Base-by-base conservation (phyloP, 2,888 invertebrate genomes). In the Pterobdella sp. region DNA sequence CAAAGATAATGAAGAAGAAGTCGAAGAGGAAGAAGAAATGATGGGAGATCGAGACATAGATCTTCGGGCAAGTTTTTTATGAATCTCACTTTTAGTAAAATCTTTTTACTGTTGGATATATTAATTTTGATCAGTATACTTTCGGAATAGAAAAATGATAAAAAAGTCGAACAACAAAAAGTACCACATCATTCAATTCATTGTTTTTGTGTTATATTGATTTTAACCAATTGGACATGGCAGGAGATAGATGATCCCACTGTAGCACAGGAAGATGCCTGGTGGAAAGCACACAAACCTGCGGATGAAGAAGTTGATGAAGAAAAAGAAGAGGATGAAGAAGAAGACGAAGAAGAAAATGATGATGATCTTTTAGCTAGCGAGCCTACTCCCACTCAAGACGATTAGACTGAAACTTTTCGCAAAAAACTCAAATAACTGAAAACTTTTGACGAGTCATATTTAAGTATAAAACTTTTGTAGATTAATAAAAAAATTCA, bases 231-330 rank as follows among this genome's bases (percentile, higher is more conserved):
- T n/a, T n/a, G n/a, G n/a, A n/a, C n/a, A n/a, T n/a, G n/a, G 26
- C 60, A 56, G 60, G 71, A 71, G 26, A 52, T 63, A 34, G 35
- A 60, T n/a, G 71, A 71, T n/a, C 71, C 71, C 3, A 71, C 63
- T 0, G 52, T 35, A 3, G 63, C 60, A 31, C 68, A 74, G 35
- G 74, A 74, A 14, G 72, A 74, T n/a, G 72, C 72, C n/a, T 68
- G 72, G 60, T 32, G 68, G 31, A 72, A 68, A 31, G 72, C 74
- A 22, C 42, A 71, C 71, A 34, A 60, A 64, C 81, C 81, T 18
- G 81, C 81, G 3, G 80, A 82, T 76, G 79, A 90, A 82, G 89
- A 87, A n/a, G 90, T 88, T 84, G 87, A 88, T 69, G 87, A 89
- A 77, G 89, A 88, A 0, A 88, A 89, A 82, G 84, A 88, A 60